These are phyloP conservation scores for Pristionchus fissidentatus DNA, from an alignment of 2,888 invertebrate genomes.

Conservation along the genomic window DNA sequence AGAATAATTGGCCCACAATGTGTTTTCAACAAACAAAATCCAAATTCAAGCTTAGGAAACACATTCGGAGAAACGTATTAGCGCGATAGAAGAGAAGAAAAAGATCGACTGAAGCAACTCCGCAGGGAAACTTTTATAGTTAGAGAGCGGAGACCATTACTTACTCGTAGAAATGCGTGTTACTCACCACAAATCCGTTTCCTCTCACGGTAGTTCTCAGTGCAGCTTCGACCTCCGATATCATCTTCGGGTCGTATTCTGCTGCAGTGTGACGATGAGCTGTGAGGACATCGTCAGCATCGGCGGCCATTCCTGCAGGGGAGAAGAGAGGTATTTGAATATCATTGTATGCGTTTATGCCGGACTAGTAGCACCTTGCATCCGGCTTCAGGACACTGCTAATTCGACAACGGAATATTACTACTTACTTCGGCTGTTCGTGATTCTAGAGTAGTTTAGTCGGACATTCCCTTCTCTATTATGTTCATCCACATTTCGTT, in stretches of 20 bases:
- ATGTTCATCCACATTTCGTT: no score
- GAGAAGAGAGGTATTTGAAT: not conserved
- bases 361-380: not conserved
- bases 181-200: constrained; percentile 36
- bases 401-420: no score
- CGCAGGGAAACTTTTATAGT: no score
- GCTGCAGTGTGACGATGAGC: constrained; percentile 25
- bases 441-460: no score
- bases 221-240: constrained; percentile 31
- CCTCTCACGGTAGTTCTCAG: not conserved
- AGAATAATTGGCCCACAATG: not conserved
- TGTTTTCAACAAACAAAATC: not conserved
- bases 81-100: not conserved
- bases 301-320: not conserved
- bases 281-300: constrained; percentile 35
- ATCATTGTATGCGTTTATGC: not conserved
- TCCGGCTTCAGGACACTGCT: no score
- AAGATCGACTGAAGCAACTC: no score
- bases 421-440: no score
- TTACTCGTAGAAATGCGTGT: no score
- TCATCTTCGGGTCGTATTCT: constrained; percentile 41
- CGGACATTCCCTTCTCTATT: no score
- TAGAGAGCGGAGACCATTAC: no score
- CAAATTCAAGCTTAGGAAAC: not conserved
- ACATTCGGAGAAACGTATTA: not conserved